Base-by-base conservation (phyloP, 2,113 vertebrate species). In the Indicator maculatus region DNA sequence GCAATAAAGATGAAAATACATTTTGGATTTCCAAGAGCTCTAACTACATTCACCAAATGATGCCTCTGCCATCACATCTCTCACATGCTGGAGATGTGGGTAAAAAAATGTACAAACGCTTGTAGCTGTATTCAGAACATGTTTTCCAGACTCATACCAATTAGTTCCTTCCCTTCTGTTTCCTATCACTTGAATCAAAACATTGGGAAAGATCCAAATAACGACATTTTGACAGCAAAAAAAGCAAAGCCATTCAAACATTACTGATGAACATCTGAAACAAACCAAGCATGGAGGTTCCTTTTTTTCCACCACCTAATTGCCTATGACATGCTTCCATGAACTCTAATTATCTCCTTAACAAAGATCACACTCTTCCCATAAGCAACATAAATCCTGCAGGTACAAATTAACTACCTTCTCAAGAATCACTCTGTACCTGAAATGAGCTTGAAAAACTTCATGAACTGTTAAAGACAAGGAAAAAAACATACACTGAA, bases 81-180 rank as follows among this genome's bases (percentile, higher is more conserved):
- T 94, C 67, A 80, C 31, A 74, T 12, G 28, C 80, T 86, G 38
- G 33, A 93, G 90, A 81, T 90, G 52, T 78, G 90, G 28, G 1
- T n/a, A 44, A 41, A 77, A 77, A 83, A 67, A 81, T 81, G 69
- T n/a, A 88, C 74, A 83, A 95, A 75, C 44, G 69, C 80, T 83
- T 33, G 56, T 56, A 88, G 19, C 0, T 65, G 76, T 61, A 90
- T 88, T 94, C 86, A 86, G 73, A 86, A 44, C 70, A 81, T 94
- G 86, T 58, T 92, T 96, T 85, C 86, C 79, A 96, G 86, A 53
- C 90, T 90, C 73, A 60, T 53, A 91, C 73, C 88, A 96, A 94
- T 94, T 96, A 96, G 86, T 65, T 78, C 88, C 58, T 90, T 92
- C 73, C 92, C 92, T 93, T 95, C 90, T 95, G 95, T 81, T 96